These are phyloP conservation scores for Notolepis coatsorum DNA, from an alignment of 2,797 vertebrate genomes.

Conservation along the genomic window DNA sequence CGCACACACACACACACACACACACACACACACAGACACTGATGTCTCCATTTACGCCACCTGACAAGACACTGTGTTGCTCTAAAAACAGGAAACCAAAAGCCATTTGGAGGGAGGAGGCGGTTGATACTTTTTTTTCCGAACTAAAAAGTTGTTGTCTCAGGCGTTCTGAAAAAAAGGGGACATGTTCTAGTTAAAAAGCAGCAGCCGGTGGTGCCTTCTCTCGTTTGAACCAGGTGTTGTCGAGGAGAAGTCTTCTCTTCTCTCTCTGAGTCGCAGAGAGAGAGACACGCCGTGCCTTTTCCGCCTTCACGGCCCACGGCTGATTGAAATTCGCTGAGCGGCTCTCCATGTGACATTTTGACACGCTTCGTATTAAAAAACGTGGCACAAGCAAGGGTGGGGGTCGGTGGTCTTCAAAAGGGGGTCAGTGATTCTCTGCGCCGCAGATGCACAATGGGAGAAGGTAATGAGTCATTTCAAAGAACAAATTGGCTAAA, in stretches of 20 bases:
- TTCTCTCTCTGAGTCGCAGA: neutral
- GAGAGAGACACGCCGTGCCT: constrained; percentile 13
- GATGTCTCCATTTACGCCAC: constrained; percentile 39
- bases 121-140: constrained; percentile 31
- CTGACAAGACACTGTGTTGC: constrained; percentile 11
- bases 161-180: neutral
- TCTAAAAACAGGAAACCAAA: constrained; percentile 26
- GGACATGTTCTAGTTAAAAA: too few relatives aligned
- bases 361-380: constrained; percentile 46
- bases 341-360: constrained; percentile 43
- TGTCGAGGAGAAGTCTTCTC: too few relatives aligned
- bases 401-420: constrained; percentile 40
- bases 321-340: constrained; percentile 38
- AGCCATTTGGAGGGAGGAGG: constrained; percentile 18
- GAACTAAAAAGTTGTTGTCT: constrained; percentile 4
- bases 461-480: constrained; percentile 42
- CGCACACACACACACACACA: too few relatives aligned
- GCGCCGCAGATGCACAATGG: constrained; percentile 28
- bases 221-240: too few relatives aligned
- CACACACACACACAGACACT: too few relatives aligned
- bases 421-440: constrained; percentile 34
- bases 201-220: too few relatives aligned
- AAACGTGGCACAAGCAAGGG: constrained; percentile 43
- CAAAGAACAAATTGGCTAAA: constrained; percentile 32
- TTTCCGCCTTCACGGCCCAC: too few relatives aligned